Evolutionary conservation across 2,113 vertebrate species (phyloP).

Genomic region (Laticauda laticaudata): DNA sequence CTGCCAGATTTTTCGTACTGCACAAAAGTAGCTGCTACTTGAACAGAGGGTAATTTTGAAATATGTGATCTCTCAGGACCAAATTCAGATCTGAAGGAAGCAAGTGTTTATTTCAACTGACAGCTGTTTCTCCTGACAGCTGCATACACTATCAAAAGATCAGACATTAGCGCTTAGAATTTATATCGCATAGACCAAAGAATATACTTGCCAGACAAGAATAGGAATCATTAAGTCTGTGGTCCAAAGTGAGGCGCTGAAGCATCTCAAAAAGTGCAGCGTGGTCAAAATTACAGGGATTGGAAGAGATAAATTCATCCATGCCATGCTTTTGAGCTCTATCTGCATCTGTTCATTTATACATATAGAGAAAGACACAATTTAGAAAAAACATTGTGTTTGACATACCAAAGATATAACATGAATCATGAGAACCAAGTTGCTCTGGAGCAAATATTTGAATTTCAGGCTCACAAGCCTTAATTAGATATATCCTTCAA

Average conservation of each 20-base stretch:
- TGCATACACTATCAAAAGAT: slow-evolving; percentile 52
- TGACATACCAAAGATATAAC: slow-evolving; percentile 74
- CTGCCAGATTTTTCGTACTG: slow-evolving; percentile 22
- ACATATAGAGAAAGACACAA: slow-evolving; percentile 89
- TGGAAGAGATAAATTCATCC: slow-evolving; percentile 99
- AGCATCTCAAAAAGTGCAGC: slow-evolving; percentile 96
- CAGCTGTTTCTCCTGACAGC: slow-evolving; percentile 46
- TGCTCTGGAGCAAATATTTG: slow-evolving; percentile 58
- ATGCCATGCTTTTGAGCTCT: slow-evolving; percentile 99
- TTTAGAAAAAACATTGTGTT: slow-evolving; percentile 81
- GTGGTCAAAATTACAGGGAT: slow-evolving; percentile 99
- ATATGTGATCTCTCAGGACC: slow-evolving; percentile 49
- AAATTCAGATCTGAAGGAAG: slow-evolving; percentile 62
- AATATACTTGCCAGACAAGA: slow-evolving; percentile 95
- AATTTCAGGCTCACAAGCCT: slow-evolving; percentile 62
- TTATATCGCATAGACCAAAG: slow-evolving; percentile 76
- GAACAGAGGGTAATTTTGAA: slow-evolving; percentile 50
- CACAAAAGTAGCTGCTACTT: slow-evolving; percentile 33
- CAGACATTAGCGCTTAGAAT: slow-evolving; percentile 63
- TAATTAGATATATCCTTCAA: slow-evolving; percentile 57
- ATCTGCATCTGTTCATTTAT: slow-evolving; percentile 97
- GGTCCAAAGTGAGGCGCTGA: slow-evolving; percentile 96
- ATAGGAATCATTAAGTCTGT: slow-evolving; percentile 99
- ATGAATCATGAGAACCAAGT: slow-evolving; percentile 68
- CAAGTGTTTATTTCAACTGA: slow-evolving; percentile 14